Percentiles rank a stretch among this genome's conserved stretches.
Evolutionary conservation across 2,113 vertebrate genomes (phyloP).

Genomic region (Antennarius striatus): DNA sequence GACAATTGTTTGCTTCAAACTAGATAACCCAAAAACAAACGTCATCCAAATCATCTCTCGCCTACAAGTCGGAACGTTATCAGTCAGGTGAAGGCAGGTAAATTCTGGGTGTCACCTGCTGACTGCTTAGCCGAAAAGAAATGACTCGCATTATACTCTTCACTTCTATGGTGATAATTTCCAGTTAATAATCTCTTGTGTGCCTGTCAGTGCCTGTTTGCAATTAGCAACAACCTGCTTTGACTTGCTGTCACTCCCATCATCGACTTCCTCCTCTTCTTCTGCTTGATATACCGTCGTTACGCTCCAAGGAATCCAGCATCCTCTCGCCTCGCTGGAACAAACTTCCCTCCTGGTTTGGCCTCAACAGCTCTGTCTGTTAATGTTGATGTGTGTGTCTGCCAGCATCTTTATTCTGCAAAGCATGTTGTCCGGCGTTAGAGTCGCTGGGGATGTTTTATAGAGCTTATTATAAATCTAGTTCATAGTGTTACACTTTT

Average conservation of each 20-base stretch:
- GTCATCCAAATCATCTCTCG: no score
- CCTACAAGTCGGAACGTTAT: no score
- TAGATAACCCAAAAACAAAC: no score
- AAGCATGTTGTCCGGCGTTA: slow-evolving; percentile 13
- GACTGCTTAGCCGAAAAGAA: slow-evolving; percentile 16
- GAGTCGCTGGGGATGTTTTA: slow-evolving; percentile 4
- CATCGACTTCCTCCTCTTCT: slow-evolving; percentile 14
- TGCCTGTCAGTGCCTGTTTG: slow-evolving; percentile 7
- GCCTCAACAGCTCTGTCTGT: slow-evolving; percentile 39
- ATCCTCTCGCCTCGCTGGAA: slow-evolving; percentile 52
- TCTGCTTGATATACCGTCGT: slow-evolving; percentile 40
- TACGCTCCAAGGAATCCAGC: slow-evolving; percentile 32
- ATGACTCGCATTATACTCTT: slow-evolving; percentile 6
- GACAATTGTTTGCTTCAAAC: no score
- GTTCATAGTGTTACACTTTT: no score
- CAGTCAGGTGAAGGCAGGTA: no score
- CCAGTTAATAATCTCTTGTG: slow-evolving; percentile 27
- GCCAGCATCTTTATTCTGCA: slow-evolving; percentile 9
- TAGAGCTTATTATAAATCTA: background rate
- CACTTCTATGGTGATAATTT: background rate
- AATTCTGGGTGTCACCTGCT: background rate
- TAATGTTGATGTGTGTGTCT: slow-evolving; percentile 10
- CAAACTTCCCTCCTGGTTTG: slow-evolving; percentile 29
- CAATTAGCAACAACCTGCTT: slow-evolving; percentile 29
- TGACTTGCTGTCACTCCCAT: slow-evolving; percentile 35